phyloP scores from a whole-genome alignment of 2,113 vertebrate species.

The Peromyscus leucopus region DNA sequence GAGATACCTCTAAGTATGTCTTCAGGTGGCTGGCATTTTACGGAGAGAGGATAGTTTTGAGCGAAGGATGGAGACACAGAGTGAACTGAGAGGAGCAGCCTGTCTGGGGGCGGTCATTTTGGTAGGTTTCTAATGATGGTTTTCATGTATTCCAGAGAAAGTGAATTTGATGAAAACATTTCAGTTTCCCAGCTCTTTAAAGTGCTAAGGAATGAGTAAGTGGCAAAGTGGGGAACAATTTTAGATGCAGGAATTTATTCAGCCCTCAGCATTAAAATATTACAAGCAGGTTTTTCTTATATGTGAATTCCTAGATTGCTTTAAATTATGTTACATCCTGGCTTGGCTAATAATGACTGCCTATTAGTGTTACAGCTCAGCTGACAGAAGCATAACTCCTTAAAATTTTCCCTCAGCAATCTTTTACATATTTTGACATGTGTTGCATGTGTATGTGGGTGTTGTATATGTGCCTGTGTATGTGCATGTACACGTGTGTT shows the following conservation, averaged over 20 bases:
- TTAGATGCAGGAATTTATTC: slow-evolving; percentile 42
- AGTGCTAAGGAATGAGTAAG: slow-evolving; percentile 31
- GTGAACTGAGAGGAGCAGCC: not conserved
- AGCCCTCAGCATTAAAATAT: slow-evolving; percentile 55
- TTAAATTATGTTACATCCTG: slow-evolving; percentile 58
- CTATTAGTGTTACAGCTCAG: slow-evolving; percentile 44
- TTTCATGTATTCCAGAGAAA: not conserved
- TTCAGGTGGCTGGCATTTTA: not conserved
- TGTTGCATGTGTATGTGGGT: not conserved
- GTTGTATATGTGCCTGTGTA: not conserved
- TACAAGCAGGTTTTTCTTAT: slow-evolving; percentile 54
- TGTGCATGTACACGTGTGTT: not conserved
- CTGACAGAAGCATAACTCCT: slow-evolving; percentile 44
- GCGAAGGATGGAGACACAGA: not conserved
- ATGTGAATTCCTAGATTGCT: slow-evolving; percentile 56
- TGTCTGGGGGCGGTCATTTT: not conserved
- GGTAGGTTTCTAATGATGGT: not conserved
- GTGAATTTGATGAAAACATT: not conserved
- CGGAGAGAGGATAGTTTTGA: not conserved
- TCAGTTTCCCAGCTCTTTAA: slow-evolving; percentile 49
- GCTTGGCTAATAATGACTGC: slow-evolving; percentile 17
- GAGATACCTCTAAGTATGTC: not conserved
- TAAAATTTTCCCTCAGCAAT: not conserved
- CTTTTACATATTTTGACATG: slow-evolving; percentile 46
- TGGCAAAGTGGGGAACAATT: not conserved